Base-by-base conservation (phyloP, 2,888 invertebrate species). In the Ernsta delagoae region DNA sequence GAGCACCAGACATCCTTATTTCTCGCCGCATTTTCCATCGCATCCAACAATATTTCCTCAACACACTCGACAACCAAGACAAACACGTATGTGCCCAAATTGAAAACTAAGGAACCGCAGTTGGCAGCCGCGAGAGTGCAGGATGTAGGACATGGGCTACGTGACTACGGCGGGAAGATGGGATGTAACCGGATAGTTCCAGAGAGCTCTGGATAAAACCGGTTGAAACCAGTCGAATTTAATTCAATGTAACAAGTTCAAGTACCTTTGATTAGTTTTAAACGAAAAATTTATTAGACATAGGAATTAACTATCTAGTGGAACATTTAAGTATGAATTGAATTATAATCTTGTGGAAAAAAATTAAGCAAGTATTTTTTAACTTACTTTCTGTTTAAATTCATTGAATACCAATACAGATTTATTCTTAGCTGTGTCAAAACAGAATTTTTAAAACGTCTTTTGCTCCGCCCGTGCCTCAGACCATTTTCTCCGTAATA, bases 51-150 rank as follows among this genome's bases (percentile, higher is more conserved):
- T 68, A 62, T 68, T 62, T 62, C 48, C 62, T 41, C 36, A 43
- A 39, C 56, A 62, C 31, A 62, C 68, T 62, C 68, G 57, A 61
- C 54, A 56, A 41, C 48, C 39, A 54, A 48, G 62, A 68, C 56
- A 62, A 66, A 68, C 68, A 68, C 48, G 68, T 62, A 57, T 68
- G 61, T 31, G 57, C 39, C 57, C 62, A 68, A 68, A 68, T 68
- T 62, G 68, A 68, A 68, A 68, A 62, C 68, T 68, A 62, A 62
- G 68, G 62, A 68, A 68, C 68, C 68, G 39, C 68, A 62, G 39
- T 68, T 68, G 68, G 68, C 61, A 68, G 34, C 36, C 54, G 67
- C 39, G 65, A 31, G 45, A 59, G 41, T 57, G 50, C 62, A 54
- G 56, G 53, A 67, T 67, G 60, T 61, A 39, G 66, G 56, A 16